phyloP scores from a whole-genome alignment of 2,888 invertebrate genomes.

The Orchesellides sinensis region DNA sequence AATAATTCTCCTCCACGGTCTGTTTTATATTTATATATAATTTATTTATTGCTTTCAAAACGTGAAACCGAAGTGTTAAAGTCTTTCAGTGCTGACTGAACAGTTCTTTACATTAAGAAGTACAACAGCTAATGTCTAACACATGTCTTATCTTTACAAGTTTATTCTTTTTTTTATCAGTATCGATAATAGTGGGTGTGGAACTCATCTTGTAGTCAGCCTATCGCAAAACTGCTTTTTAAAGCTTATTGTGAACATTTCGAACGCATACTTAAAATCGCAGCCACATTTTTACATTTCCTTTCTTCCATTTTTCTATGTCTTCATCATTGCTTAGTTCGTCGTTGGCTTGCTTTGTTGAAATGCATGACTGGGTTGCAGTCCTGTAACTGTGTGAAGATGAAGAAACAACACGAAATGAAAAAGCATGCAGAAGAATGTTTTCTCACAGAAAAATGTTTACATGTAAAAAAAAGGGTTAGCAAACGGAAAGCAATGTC shows the following conservation, averaged over 20 bases:
- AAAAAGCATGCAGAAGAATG: background rate
- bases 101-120: too few relatives aligned
- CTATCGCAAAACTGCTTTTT: background rate
- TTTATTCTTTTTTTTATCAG: too few relatives aligned
- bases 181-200: background rate
- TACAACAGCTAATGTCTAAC: too few relatives aligned
- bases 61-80: too few relatives aligned
- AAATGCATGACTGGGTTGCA: background rate
- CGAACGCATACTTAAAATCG: background rate
- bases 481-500: conserved; percentile 4
- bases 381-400: background rate
- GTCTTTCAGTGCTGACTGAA: too few relatives aligned
- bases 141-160: too few relatives aligned
- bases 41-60: too few relatives aligned
- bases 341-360: background rate
- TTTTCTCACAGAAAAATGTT: background rate
- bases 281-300: background rate
- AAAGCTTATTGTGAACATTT: background rate
- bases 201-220: background rate
- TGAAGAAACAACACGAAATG: background rate
- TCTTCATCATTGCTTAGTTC: background rate
- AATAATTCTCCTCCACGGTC: too few relatives aligned
- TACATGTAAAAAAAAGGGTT: background rate
- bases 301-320: background rate
- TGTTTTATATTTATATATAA: too few relatives aligned